A percentile compares a stretch with the other conserved stretches of the same genome.
phyloP scores from a whole-genome alignment of 2,797 vertebrate genomes.

The Gymnodraco acuticeps region DNA sequence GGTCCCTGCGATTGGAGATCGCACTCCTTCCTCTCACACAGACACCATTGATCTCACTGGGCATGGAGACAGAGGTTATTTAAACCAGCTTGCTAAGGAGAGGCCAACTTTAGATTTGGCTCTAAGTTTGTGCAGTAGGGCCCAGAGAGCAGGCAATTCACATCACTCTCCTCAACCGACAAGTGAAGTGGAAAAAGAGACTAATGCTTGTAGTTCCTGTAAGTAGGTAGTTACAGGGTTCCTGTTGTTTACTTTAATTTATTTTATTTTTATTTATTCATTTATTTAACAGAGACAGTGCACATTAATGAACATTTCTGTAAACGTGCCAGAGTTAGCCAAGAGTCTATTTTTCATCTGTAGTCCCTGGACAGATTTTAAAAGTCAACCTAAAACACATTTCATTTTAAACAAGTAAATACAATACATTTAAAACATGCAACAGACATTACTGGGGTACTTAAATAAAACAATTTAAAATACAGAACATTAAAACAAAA shows the following conservation, averaged over 20 bases:
- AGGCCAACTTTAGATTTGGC: conserved; percentile 47
- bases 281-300: too few species aligned
- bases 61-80: conserved; percentile 53
- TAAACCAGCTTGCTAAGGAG: conserved; percentile 39
- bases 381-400: too few species aligned
- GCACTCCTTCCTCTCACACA: conserved; percentile 61
- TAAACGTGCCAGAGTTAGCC: too few species aligned
- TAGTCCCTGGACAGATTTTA: too few species aligned
- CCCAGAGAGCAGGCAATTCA: conserved; percentile 29
- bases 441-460: too few species aligned
- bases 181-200: conserved; percentile 8
- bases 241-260: conserved; percentile 10
- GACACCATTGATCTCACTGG: conserved; percentile 64
- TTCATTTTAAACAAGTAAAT: too few species aligned
- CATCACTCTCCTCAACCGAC: conserved; percentile 25
- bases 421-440: too few species aligned
- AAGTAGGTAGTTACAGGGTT: conserved; percentile 13
- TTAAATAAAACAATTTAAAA: too few species aligned
- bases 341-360: too few species aligned
- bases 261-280: too few species aligned
- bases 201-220: conserved; percentile 3
- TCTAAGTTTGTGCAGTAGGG: conserved; percentile 26
- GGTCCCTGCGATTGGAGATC: conserved; percentile 58
- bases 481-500: too few species aligned
- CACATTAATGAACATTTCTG: too few species aligned